Base-by-base conservation (phyloP, 2,113 vertebrate genomes). In the Fregetta grallaria region DNA sequence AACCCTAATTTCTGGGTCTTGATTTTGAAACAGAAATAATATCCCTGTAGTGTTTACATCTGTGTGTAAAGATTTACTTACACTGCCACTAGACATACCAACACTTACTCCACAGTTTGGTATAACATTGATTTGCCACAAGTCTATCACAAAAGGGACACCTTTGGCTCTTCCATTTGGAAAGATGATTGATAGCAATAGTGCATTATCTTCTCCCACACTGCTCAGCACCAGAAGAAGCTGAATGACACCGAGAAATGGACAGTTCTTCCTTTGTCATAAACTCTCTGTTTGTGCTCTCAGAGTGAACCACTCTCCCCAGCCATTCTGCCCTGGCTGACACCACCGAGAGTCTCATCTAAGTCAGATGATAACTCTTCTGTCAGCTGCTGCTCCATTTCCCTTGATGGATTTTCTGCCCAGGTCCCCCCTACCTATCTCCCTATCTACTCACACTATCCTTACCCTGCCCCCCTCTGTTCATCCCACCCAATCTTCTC, bases 241-340 rank as follows among this genome's bases (percentile, higher is more conserved):
- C 6, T 49, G 70, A 52, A 8, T 5, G 21, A 7, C 20, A 11
- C 12, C 0, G 4, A 49, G 61, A 38, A 82, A 29, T 0, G 0
- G 29, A 30, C 4, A 11, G 13, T 3, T 76, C 55, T 70, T 77
- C 42, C 18, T 68, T 1, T 2, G 29, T 10, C 27, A n/a, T 6
- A 17, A 50, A 7, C 40, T 34, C 52, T 66, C 27, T 56, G 18
- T 25, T 65, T 18, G 19, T 47, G 29, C 5, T 3, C 29, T 84
- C 55, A 32, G 50, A 58, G 11, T 29, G 50, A 84, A 20, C 22
- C 19, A 1, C 8, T 62, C 4, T 67, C 27, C 25, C 5, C 34
- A 79, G 25, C 12, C 44, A 23, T 15, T 12, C 20, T 47, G 13
- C 17, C 30, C 5, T 22, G 34, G 38, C 30, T 71, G 38, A 40